A percentile compares a stretch with the other conserved stretches of the same genome.
Evolutionary conservation across 2,888 invertebrate genomes (phyloP).

Genomic region (Caenorhabditis uteleia): DNA sequence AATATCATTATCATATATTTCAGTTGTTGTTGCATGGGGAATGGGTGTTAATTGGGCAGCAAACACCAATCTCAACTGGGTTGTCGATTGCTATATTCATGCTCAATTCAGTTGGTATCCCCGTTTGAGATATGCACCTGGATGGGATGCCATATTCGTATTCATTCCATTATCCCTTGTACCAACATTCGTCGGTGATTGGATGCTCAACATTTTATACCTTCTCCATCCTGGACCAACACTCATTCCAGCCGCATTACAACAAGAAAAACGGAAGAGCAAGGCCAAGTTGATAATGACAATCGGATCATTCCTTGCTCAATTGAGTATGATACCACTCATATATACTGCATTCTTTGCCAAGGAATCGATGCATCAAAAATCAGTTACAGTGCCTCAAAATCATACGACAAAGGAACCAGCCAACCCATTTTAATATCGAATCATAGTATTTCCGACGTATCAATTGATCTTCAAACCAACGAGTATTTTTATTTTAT

Average conservation of each 20-base stretch:
- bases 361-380: conserved; percentile 8
- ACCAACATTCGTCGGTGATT: conserved; percentile 54
- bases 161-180: conserved; percentile 58
- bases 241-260: conserved; percentile 36
- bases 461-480: too few species aligned
- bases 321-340: conserved; percentile 23
- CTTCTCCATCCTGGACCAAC: conserved; percentile 51
- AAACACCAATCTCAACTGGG: conserved; percentile 57
- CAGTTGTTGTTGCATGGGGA: conserved; percentile 55
- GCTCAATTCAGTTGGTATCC: conserved; percentile 57
- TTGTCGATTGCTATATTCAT: conserved; percentile 60
- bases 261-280: not conserved
- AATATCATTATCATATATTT: conserved; percentile 15
- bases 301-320: conserved; percentile 16
- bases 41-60: conserved; percentile 56
- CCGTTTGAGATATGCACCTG: conserved; percentile 52
- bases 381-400: not conserved
- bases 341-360: conserved; percentile 22
- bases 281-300: not conserved
- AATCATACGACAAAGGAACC: too few species aligned
- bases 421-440: too few species aligned
- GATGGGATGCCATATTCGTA: conserved; percentile 61
- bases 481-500: too few species aligned
- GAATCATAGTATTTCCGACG: too few species aligned
- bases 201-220: conserved; percentile 43